Evolutionary conservation across 2,113 vertebrate genomes (phyloP).

Genomic region (Macquaria ambigua): DNA sequence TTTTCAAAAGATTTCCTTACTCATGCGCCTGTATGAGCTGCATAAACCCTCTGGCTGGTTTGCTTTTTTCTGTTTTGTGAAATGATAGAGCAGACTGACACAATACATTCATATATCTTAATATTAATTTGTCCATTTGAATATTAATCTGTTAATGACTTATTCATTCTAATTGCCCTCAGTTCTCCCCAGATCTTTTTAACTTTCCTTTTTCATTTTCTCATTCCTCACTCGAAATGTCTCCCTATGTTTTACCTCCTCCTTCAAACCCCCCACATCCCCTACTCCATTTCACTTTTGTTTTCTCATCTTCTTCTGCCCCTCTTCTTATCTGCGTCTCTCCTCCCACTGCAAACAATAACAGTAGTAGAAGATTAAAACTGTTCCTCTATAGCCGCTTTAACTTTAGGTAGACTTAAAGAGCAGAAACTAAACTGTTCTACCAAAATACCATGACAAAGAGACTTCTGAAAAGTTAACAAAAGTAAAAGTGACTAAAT

Average conservation of each 20-base stretch:
- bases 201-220: constrained; percentile 48
- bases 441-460: not conserved
- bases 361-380: not conserved
- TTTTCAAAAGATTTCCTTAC: not conserved
- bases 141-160: constrained; percentile 67
- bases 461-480: not conserved
- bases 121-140: constrained; percentile 50
- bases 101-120: constrained; percentile 38
- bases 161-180: constrained; percentile 59
- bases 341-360: not conserved
- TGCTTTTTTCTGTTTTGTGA: constrained; percentile 18
- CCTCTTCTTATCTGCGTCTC: not conserved
- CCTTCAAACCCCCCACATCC: not conserved
- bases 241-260: not conserved
- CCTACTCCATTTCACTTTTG: not conserved
- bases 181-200: constrained; percentile 51
- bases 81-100: constrained; percentile 34
- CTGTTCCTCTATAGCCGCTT: not conserved
- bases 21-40: not conserved
- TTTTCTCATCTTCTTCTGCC: not conserved
- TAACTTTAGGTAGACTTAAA: not conserved
- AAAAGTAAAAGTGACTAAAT: not conserved
- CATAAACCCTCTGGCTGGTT: not conserved
- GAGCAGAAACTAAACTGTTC: not conserved
- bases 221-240: constrained; percentile 35